Percentiles rank a stretch among this genome's conserved stretches.
Evolutionary conservation across 2,797 vertebrate species (phyloP).

Genomic region (Capromys pilorides): DNA sequence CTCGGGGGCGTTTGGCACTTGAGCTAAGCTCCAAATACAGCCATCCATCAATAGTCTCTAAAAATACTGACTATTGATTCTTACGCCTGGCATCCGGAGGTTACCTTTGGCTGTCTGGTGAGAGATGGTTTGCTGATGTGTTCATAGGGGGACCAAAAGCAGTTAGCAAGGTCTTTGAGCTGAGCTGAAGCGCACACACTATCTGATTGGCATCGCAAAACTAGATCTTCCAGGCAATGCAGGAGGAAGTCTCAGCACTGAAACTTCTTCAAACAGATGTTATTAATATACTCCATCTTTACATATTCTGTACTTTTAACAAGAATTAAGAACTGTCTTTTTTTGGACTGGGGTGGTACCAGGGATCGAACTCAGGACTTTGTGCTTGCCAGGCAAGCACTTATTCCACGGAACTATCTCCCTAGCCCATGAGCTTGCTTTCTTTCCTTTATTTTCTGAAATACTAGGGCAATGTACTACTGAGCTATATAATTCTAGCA

Average conservation of each 20-base stretch:
- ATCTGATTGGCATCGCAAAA: background rate
- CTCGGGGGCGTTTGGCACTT: constrained; percentile 74
- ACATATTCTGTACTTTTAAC: background rate
- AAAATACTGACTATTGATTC: constrained; percentile 79
- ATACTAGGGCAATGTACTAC: background rate
- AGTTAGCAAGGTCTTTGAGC: constrained; percentile 74
- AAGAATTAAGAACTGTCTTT: background rate
- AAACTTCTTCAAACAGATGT: rapidly evolving
- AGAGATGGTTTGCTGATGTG: constrained; percentile 55
- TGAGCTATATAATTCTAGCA: background rate
- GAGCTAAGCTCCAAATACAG: constrained; percentile 77
- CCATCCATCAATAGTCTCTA: constrained; percentile 84
- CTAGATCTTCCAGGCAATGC: background rate
- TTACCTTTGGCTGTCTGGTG: constrained; percentile 70
- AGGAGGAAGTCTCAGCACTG: background rate
- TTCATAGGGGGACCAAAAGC: constrained; percentile 78
- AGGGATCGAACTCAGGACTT: too few relatives aligned
- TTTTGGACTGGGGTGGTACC: too few relatives aligned
- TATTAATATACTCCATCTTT: background rate
- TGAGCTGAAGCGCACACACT: constrained; percentile 58
- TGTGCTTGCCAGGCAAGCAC: too few relatives aligned
- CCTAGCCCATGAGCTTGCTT: background rate
- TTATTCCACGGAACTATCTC: too few relatives aligned
- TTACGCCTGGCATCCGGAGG: constrained; percentile 69
- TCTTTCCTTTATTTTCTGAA: background rate